Base-by-base conservation (phyloP, 2,797 vertebrate genomes). In the Distichodus sexfasciatus region DNA sequence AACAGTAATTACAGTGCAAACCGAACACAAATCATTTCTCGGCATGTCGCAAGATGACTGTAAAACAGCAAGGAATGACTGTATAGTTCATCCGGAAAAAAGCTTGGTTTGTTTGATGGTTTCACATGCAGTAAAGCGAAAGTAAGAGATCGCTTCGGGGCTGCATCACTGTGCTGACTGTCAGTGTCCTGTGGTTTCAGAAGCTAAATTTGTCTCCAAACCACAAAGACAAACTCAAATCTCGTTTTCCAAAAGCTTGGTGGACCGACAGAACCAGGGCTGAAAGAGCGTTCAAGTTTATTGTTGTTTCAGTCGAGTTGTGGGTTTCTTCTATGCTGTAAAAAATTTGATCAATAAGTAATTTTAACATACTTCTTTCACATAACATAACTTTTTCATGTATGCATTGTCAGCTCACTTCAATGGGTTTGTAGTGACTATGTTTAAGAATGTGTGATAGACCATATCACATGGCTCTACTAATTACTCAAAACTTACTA, bases 161-260 rank as follows among this genome's bases (percentile, higher is more conserved):
- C 28, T 23, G 58, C 21, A 41, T 41, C 40, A 43, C 14, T 35
- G 36, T 17, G 33, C 59, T 31, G 10, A 11, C 46, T 50, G 43
- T 33, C 14, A 38, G 35, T 38, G 14, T 29, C 19, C 40, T 66
- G 69, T 21, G 62, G 54, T 51, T 51, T 28, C 53, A 24, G 8
- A 19, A 65, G 60, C 47, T 71, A 64, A 58, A 58, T 51, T 26
- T 50, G 53, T 59, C 58, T 28, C 33, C 2, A 6, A 12, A 54
- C 29, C 38, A 44, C 38, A 55, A 58, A 50, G 29, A 31, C 33
- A 59, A 65, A 50, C 48, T 41, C 28, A 71, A 71, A 71, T 71
- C 40, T 46, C 15, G 62, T 71, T 64, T 57, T 48, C 23, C 10
- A 6, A 3, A 1, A 51, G 3, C 17, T 2, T 14, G 8, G 12